Percentiles rank a stretch among this genome's conserved stretches.
phyloP scores from a whole-genome alignment of 2,888 invertebrate species.

The Hirudinaria manillensis region DNA sequence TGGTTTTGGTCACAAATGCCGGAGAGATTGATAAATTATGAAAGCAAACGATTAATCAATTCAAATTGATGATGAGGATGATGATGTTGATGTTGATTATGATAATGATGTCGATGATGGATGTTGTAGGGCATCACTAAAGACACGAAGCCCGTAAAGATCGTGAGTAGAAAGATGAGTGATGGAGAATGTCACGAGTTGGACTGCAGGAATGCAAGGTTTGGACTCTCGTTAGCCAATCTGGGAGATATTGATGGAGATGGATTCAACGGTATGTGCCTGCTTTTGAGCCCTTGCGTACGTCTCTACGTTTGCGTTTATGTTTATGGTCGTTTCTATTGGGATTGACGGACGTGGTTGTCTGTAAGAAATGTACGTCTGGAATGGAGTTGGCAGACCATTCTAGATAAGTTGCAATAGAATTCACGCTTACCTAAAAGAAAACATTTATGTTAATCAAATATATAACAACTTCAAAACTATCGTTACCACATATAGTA shows the following conservation, averaged over 20 bases:
- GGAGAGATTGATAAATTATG: background rate
- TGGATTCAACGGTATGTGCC: slow-evolving; percentile 18
- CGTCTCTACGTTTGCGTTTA: background rate
- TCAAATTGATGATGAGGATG: background rate
- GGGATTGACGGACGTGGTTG: too few relatives aligned
- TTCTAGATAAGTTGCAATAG: background rate
- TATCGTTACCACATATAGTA: too few relatives aligned
- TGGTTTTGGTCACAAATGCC: slow-evolving; percentile 8
- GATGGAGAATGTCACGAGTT: slow-evolving; percentile 13
- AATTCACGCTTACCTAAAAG: too few relatives aligned
- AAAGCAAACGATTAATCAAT: background rate
- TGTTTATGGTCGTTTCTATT: background rate
- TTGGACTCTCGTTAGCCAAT: slow-evolving; percentile 18
- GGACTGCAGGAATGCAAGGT: slow-evolving; percentile 13
- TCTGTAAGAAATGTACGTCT: background rate
- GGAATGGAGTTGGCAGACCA: background rate
- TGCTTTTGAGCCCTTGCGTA: background rate
- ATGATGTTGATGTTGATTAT: background rate
- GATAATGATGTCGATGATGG: background rate
- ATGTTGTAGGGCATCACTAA: slow-evolving; percentile 18
- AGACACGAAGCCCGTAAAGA: slow-evolving; percentile 5
- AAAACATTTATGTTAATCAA: too few relatives aligned
- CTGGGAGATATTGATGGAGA: slow-evolving; percentile 27
- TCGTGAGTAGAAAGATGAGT: slow-evolving; percentile 19
- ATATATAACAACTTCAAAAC: too few relatives aligned